Conservation (phyloP, 2,888 invertebrate genomes). For the Callyntrura guangdongensis region DNA sequence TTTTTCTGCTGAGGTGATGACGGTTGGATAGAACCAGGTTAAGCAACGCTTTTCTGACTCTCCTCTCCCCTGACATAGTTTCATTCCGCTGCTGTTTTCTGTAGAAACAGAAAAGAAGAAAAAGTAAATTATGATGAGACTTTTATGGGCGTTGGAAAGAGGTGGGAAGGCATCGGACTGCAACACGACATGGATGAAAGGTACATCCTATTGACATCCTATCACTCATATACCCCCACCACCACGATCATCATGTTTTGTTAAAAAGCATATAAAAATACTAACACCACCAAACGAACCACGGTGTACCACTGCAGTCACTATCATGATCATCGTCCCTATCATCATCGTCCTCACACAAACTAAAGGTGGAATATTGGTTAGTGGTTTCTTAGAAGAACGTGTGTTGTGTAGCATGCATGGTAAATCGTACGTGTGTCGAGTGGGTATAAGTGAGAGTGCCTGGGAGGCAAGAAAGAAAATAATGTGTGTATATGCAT, state of each 20-base stretch:
- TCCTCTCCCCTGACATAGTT: constrained; percentile 32
- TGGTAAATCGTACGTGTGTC: constrained; percentile 20
- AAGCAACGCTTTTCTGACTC: neutral
- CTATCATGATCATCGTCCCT: no score
- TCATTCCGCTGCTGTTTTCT: constrained; percentile 43
- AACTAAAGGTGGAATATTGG: constrained; percentile 29
- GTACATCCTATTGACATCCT: constrained; percentile 57
- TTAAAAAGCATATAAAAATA: constrained; percentile 30
- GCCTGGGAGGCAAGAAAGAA: constrained; percentile 64
- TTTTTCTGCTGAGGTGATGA: neutral
- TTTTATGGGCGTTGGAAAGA: constrained; percentile 34
- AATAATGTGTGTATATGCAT: neutral
- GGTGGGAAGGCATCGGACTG: constrained; percentile 49
- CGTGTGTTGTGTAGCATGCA: constrained; percentile 1
- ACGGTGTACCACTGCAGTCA: neutral
- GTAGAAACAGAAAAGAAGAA: neutral
- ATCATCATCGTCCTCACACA: neutral
- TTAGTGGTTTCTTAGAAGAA: constrained; percentile 3
- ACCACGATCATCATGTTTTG: neutral
- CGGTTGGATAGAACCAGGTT: neutral
- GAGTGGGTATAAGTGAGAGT: constrained; percentile 46
- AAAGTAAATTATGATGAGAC: constrained; percentile 55
- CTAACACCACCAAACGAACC: constrained; percentile 2
- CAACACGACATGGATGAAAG: constrained; percentile 19
- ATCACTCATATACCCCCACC: constrained; percentile 47